phyloP scores from a whole-genome alignment of 2,113 vertebrate species.

The Rhinolophus ferrumequinum region DNA sequence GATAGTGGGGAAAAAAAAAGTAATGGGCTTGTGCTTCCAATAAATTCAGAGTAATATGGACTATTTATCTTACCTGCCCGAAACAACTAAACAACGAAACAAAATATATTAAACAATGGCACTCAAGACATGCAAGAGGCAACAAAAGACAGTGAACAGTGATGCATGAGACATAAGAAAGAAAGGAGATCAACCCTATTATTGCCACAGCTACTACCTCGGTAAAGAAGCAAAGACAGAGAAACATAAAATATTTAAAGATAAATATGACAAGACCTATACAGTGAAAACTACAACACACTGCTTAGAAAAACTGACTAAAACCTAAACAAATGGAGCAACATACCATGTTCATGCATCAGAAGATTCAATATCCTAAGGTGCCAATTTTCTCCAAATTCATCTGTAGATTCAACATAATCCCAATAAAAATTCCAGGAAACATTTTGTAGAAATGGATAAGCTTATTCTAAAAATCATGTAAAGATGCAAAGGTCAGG shows the following conservation, averaged over 20 bases:
- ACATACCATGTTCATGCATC: neutral
- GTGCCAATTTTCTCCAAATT: neutral
- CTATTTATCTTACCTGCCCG: neutral
- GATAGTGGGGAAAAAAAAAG: neutral
- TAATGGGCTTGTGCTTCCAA: neutral
- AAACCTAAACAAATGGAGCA: neutral
- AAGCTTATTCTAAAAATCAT: neutral
- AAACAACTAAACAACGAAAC: neutral
- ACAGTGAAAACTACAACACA: neutral
- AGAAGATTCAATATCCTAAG: neutral
- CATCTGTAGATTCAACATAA: neutral
- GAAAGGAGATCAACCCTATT: neutral
- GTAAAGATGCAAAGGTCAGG: neutral
- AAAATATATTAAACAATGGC: neutral
- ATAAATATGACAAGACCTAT: neutral
- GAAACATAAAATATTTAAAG: neutral
- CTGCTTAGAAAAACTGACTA: neutral
- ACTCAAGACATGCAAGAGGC: neutral
- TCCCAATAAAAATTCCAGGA: neutral
- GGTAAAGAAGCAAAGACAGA: neutral
- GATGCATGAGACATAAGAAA: neutral
- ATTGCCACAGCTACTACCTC: neutral
- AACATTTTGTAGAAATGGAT: neutral
- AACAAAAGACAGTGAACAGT: neutral
- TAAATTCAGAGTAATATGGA: neutral